Evolutionary conservation across 2,113 vertebrate species (phyloP).

Genomic region (Protomyctophum bolini): DNA sequence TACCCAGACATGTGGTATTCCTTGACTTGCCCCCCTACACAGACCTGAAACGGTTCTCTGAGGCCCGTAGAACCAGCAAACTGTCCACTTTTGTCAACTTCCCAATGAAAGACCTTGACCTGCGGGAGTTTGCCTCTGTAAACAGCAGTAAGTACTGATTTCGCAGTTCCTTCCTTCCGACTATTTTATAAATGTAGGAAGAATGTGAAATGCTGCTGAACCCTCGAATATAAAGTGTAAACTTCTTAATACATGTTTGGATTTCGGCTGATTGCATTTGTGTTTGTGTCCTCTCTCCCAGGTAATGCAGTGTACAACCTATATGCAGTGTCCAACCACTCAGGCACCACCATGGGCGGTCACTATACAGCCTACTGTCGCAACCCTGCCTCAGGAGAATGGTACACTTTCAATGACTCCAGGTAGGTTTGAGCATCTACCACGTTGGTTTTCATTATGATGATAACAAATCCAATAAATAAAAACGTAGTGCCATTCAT

Average conservation of each 20-base stretch:
- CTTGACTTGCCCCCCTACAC: conserved; percentile 74
- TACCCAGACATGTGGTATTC: conserved; percentile 39
- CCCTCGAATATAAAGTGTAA: no score
- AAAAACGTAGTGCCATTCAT: no score
- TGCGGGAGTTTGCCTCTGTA: conserved; percentile 94
- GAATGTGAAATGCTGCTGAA: no score
- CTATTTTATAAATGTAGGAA: not conserved
- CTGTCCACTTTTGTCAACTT: conserved; percentile 97
- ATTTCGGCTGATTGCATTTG: no score
- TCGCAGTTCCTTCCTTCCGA: not conserved
- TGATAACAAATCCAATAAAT: no score
- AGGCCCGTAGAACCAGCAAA: conserved; percentile 95
- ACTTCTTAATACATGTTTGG: no score
- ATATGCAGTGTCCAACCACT: conserved; percentile 98
- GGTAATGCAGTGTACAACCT: conserved; percentile 93
- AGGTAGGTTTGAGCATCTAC: conserved; percentile 76
- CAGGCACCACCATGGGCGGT: conserved; percentile 97
- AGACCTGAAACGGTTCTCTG: conserved; percentile 98
- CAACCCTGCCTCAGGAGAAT: conserved; percentile 89
- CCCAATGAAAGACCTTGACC: conserved; percentile 93
- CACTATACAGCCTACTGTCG: conserved; percentile 98
- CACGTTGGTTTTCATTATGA: no score
- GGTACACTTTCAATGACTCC: conserved; percentile 97
- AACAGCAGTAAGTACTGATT: conserved; percentile 87
- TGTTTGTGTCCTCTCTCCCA: conserved; percentile 52